Evolutionary conservation across 2,888 invertebrate genomes (phyloP).

Genomic region (Rhyacophila evoluta): DNA sequence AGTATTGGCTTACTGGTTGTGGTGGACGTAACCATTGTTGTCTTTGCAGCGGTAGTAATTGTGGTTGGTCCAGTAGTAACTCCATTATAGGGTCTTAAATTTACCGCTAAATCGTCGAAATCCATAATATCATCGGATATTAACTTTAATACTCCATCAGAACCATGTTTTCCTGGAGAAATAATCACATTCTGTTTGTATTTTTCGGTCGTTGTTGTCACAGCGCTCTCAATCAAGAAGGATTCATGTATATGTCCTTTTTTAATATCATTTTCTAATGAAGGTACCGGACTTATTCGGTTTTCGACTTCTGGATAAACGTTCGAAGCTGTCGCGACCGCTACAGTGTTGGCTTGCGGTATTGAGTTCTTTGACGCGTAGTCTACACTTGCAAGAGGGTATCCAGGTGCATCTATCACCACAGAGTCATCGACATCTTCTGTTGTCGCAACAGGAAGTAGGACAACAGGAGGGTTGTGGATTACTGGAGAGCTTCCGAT

Average conservation of each 20-base stretch:
- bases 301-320: constrained; percentile 62
- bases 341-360: constrained; percentile 64
- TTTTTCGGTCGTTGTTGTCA: constrained; percentile 64
- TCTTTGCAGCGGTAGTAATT: constrained; percentile 56
- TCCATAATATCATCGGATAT: constrained; percentile 51
- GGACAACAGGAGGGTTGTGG: constrained; percentile 58
- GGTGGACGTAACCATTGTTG: constrained; percentile 66
- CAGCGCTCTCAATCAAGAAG: constrained; percentile 64
- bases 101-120: constrained; percentile 51
- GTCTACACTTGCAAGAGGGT: background rate
- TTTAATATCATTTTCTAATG: constrained; percentile 63
- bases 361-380: constrained; percentile 15
- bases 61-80: constrained; percentile 58
- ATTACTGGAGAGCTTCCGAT: constrained; percentile 62
- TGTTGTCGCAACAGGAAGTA: background rate
- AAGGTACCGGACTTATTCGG: constrained; percentile 59
- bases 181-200: constrained; percentile 38
- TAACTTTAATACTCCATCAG: constrained; percentile 52
- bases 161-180: constrained; percentile 50
- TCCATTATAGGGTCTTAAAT: constrained; percentile 47
- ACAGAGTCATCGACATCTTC: constrained; percentile 64
- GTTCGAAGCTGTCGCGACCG: constrained; percentile 62
- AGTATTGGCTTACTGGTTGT: constrained; percentile 58
- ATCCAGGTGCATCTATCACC: constrained; percentile 62
- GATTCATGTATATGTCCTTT: constrained; percentile 60